Evolutionary conservation across 2,113 vertebrate genomes (phyloP), one percentile per base, ranked within the genome.

Genomic region (Crypturellus undulatus): DNA sequence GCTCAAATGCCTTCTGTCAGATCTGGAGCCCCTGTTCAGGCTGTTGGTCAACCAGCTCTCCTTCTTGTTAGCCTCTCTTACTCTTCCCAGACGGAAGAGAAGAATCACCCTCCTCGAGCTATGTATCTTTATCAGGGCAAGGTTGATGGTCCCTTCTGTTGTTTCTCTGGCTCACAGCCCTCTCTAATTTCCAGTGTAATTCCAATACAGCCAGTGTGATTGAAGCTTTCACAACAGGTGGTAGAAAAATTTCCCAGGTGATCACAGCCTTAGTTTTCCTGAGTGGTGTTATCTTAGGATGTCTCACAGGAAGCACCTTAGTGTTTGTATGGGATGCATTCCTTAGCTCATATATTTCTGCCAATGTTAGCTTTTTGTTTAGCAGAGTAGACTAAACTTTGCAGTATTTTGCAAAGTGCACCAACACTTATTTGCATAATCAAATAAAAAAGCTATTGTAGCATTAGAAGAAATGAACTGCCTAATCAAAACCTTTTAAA

Each of bases 401-500:
- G 12, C 52, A 58, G 67, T 82, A 24, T 94, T 95, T 91, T 94
- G 82, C 67, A 11, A 84, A 77, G 84, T 84, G n/a, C 64, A 95
- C 59, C 79, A 91, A 62, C 34, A 32, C 12, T 87, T 13, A 77
- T 85, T 89, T 91, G 38, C 84, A 91, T 65, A 92, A 93, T 95
- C 82, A 93, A 94, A 70, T 94, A 89, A 92, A 89, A 79, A 85
- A 72, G 59, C 76, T 90, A 63, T 79, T 91, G 49, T 73, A 85
- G 69, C 36, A 38, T 79, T 81, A 79, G 71, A 91, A 69, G 30
- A 93, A 94, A 87, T 85, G 8, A 87, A 94, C 89, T 96, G 58
- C 58, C 63, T 80, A 88, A 90, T 88, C 90, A 92, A 88, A 90
- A 86, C 28, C 60, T 92, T 94, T 80, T 86, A 80, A 81, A 84